Percentiles rank a stretch among this genome's conserved stretches.
These are phyloP conservation scores for Andrena minutula DNA, from an alignment of 2,888 invertebrate genomes.

Conservation along the genomic window DNA sequence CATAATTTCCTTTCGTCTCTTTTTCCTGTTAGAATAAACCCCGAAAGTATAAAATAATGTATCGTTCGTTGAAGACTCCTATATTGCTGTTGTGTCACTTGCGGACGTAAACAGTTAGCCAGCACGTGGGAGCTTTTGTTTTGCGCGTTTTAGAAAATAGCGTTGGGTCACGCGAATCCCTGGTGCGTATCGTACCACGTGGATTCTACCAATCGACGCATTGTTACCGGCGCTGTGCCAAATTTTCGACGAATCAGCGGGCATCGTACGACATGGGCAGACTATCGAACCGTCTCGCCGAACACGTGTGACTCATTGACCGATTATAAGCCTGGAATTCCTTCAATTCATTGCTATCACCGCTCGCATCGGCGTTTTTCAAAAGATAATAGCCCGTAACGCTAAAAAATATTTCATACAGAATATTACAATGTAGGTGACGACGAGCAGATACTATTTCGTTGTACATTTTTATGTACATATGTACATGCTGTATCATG, in stretches of 20 bases:
- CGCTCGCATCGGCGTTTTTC: neutral
- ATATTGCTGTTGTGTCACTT: neutral
- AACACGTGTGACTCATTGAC: neutral
- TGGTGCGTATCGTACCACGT: constrained; percentile 49
- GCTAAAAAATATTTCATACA: neutral
- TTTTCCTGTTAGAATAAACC: neutral
- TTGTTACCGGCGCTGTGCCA: constrained; percentile 5
- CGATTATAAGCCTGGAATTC: neutral
- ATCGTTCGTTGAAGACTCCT: no score
- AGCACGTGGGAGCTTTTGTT: neutral
- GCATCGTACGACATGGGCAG: constrained; percentile 34
- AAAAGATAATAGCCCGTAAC: neutral
- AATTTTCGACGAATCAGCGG: constrained; percentile 58
- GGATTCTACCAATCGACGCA: constrained; percentile 50
- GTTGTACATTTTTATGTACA: no score
- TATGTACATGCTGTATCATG: no score
- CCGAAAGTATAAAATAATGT: no score
- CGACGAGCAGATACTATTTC: no score
- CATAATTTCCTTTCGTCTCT: neutral
- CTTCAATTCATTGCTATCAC: neutral
- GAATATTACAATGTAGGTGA: neutral
- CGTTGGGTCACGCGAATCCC: constrained; percentile 1
- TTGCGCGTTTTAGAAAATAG: constrained; percentile 5
- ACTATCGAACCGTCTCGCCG: neutral
- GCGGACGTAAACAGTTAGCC: no score